Percentiles rank a stretch among this genome's conserved stretches.
These are phyloP conservation scores for Pomatostomus ruficeps DNA, from an alignment of 2,113 vertebrate species.

Conservation along the genomic window DNA sequence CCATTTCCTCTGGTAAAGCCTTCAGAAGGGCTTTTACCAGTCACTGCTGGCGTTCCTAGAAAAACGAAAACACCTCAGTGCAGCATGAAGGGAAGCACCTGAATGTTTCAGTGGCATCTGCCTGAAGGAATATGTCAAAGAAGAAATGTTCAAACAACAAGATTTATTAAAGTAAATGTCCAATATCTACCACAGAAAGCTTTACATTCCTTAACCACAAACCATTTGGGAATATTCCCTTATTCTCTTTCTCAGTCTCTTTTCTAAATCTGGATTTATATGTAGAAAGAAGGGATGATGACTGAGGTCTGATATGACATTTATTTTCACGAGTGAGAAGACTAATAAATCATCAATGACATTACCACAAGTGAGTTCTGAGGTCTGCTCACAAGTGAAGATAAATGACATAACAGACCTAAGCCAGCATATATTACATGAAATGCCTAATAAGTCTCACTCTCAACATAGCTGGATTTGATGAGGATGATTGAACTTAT, in stretches of 20 bases:
- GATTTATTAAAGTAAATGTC: constrained; percentile 57
- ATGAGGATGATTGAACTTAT: background rate
- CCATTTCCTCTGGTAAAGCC: constrained; percentile 29
- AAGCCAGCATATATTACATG: constrained; percentile 41
- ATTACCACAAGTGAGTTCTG: constrained; percentile 56
- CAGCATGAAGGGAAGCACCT: constrained; percentile 1
- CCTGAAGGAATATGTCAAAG: constrained; percentile 46
- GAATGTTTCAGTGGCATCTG: constrained; percentile 36
- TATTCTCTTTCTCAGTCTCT: background rate
- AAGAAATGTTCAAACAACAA: constrained; percentile 48
- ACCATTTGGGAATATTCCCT: constrained; percentile 4
- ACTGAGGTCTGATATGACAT: constrained; percentile 49
- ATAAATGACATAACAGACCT: constrained; percentile 27
- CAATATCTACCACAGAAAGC: constrained; percentile 33
- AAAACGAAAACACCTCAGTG: background rate
- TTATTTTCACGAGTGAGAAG: constrained; percentile 56
- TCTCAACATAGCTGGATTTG: background rate
- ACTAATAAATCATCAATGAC: constrained; percentile 54
- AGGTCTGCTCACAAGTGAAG: constrained; percentile 54
- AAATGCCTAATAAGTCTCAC: constrained; percentile 38
- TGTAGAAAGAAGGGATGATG: constrained; percentile 17
- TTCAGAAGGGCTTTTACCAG: constrained; percentile 44
- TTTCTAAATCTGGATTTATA: constrained; percentile 47
- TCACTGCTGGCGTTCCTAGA: constrained; percentile 17
- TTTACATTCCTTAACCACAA: constrained; percentile 45